A percentile compares a stretch with the other conserved stretches of the same genome.
Conservation (phyloP, 2,113 vertebrate genomes). For the Micronisus gabar region DNA sequence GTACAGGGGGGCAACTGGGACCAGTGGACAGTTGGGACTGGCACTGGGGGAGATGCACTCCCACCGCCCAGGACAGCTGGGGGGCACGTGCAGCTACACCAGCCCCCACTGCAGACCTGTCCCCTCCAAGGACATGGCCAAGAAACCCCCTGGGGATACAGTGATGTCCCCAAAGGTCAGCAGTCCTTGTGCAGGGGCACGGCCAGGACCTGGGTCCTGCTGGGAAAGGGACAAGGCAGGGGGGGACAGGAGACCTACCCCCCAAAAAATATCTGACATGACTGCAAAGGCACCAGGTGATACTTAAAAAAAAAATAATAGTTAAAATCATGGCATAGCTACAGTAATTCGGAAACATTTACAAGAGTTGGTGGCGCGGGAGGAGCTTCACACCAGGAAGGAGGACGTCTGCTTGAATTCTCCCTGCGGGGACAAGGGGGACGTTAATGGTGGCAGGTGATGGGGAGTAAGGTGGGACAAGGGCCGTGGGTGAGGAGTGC, state of each 20-base stretch:
- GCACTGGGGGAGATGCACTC: no score
- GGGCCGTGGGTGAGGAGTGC: background rate
- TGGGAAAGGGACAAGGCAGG: background rate
- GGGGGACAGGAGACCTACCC: no score
- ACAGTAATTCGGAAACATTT: background rate
- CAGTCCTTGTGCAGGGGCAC: background rate
- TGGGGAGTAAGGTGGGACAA: background rate
- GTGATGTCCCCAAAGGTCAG: background rate
- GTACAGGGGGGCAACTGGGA: background rate
- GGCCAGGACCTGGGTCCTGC: background rate
- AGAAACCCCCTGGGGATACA: background rate
- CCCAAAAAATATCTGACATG: background rate
- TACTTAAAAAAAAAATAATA: background rate
- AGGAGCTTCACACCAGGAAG: constrained; percentile 69
- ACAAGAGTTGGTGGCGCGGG: background rate
- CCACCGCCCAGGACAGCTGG: background rate
- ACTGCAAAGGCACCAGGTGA: background rate
- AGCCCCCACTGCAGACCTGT: background rate
- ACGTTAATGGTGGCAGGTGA: background rate
- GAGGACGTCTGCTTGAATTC: constrained; percentile 77
- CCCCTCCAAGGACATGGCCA: background rate
- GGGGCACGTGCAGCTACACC: background rate
- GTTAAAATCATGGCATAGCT: background rate
- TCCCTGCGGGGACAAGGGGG: constrained; percentile 7
- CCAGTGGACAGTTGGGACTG: background rate